phyloP scores from a whole-genome alignment of 2,113 vertebrate species.

The Nymphicus hollandicus region DNA sequence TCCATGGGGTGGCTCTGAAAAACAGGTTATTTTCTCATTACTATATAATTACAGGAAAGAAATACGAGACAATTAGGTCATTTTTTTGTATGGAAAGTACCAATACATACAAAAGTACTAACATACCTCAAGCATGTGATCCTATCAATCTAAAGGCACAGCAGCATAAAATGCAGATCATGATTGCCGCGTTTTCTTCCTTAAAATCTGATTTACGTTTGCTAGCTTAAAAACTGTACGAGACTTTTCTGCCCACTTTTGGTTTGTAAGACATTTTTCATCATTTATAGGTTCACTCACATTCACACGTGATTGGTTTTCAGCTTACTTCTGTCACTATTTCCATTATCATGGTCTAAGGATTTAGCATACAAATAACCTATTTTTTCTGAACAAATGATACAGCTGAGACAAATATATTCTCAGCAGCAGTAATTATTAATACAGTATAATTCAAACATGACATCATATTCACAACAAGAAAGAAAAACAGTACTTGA shows the following conservation, averaged over 20 bases:
- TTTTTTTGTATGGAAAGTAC: constrained; percentile 70
- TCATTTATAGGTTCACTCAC: background rate
- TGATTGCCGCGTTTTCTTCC: background rate
- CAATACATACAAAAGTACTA: constrained; percentile 55
- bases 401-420: background rate
- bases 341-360: background rate
- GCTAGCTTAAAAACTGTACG: background rate
- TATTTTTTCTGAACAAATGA: constrained; percentile 1
- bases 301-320: background rate
- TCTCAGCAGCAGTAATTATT: background rate
- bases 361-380: background rate
- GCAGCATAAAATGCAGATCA: background rate
- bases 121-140: constrained; percentile 46
- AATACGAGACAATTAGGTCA: constrained; percentile 75
- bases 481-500: background rate
- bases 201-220: background rate
- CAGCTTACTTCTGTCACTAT: background rate
- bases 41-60: constrained; percentile 78
- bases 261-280: background rate
- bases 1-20: constrained; percentile 71
- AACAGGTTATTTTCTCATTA: constrained; percentile 77
- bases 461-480: background rate
- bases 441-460: background rate
- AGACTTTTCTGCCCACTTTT: background rate
- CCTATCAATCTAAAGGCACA: constrained; percentile 50